These are phyloP conservation scores for Brachionus calyciflorus DNA, from an alignment of 1,140 invertebrate species.

Conservation along the genomic window DNA sequence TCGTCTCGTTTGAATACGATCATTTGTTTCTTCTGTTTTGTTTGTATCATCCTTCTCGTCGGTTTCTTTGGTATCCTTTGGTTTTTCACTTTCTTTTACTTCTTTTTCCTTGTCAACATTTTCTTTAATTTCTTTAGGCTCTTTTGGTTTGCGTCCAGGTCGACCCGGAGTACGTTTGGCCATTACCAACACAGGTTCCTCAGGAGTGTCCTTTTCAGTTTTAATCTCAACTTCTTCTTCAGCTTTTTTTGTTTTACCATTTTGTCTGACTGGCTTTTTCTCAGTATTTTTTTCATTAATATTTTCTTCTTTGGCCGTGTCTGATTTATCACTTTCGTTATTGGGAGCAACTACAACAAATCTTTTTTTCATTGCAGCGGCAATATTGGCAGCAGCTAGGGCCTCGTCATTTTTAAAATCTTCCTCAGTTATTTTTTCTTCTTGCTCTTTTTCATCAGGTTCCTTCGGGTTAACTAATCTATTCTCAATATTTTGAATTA, in stretches of 20 bases:
- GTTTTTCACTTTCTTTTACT: neutral
- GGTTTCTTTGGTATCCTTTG: too few relatives aligned
- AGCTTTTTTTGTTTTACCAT: neutral
- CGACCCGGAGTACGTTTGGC: neutral
- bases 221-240: neutral
- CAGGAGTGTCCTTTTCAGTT: neutral
- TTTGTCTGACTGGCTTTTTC: neutral
- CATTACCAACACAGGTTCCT: neutral
- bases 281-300: neutral
- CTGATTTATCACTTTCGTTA: neutral
- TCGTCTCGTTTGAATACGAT: constrained; percentile 9
- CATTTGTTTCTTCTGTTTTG: neutral
- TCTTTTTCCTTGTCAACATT: neutral
- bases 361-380: constrained; percentile 42
- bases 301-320: neutral
- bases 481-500: constrained; percentile 45
- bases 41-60: too few relatives aligned
- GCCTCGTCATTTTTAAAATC: neutral
- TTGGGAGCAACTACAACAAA: constrained; percentile 25
- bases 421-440: neutral
- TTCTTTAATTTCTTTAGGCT: neutral
- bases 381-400: constrained; percentile 23
- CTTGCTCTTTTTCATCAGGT: neutral
- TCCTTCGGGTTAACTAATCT: neutral
- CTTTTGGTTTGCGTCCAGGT: neutral